Evolutionary conservation across 1,140 invertebrate species (phyloP).

Genomic region (Dendrolimus kikuchii): DNA sequence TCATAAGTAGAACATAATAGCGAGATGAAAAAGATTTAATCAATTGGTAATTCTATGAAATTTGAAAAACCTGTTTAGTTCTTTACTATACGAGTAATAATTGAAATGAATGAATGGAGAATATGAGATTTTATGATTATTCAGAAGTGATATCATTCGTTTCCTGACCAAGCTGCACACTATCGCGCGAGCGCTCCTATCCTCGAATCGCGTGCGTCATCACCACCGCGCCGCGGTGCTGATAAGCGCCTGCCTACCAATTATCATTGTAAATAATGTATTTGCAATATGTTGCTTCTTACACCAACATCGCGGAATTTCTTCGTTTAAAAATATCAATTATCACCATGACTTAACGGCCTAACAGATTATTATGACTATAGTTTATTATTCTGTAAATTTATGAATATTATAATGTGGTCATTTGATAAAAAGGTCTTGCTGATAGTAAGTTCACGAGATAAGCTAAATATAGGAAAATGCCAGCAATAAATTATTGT

Average conservation of each 20-base stretch:
- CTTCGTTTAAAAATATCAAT: constrained; percentile 43
- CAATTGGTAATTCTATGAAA: too few species aligned
- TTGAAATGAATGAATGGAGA: too few species aligned
- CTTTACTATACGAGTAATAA: too few species aligned
- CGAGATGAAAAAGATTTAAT: too few species aligned
- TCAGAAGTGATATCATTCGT: constrained; percentile 24
- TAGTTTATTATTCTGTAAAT: constrained; percentile 45
- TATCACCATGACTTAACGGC: constrained; percentile 25
- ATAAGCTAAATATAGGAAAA: constrained; percentile 65
- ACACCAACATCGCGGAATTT: constrained; percentile 43
- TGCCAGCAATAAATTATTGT: constrained; percentile 30
- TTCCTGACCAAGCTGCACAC: constrained; percentile 47
- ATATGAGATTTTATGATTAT: too few species aligned
- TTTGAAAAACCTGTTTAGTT: too few species aligned
- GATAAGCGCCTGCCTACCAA: constrained; percentile 58
- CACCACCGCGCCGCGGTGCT: constrained; percentile 54
- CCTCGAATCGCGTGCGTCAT: constrained; percentile 63
- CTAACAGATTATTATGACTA: constrained; percentile 40
- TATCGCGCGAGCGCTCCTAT: constrained; percentile 50
- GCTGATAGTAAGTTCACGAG: constrained; percentile 56
- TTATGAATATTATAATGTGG: constrained; percentile 28
- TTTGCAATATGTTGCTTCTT: constrained; percentile 47
- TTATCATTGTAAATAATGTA: constrained; percentile 70
- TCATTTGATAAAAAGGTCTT: constrained; percentile 63
- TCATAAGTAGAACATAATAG: too few species aligned